Conservation (phyloP, 2,113 vertebrate species). For the Megaceryle maxima region DNA sequence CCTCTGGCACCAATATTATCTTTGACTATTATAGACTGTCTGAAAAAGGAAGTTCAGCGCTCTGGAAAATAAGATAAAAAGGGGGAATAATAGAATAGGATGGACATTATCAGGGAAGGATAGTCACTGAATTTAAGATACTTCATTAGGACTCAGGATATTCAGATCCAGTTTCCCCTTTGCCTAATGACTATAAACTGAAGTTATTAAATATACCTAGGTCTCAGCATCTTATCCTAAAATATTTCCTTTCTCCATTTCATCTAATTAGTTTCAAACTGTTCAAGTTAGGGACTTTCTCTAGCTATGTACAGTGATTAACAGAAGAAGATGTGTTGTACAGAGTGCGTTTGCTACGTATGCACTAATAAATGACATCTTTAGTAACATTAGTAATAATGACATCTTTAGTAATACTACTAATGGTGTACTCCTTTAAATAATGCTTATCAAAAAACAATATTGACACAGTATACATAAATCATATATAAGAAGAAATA, state of each 20-base stretch:
- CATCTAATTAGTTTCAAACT: not conserved
- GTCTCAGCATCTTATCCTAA: not conserved
- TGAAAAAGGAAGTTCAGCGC: not conserved
- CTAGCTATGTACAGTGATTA: not conserved
- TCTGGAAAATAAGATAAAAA: not conserved
- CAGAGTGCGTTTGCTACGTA: not conserved
- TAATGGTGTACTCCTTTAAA: not conserved
- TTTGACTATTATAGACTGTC: not conserved
- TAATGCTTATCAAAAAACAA: not conserved
- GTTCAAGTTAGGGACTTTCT: not conserved
- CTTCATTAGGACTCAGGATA: not conserved
- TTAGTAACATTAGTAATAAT: not conserved
- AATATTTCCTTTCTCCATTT: not conserved
- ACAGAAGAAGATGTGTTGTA: not conserved
- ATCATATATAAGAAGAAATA: not conserved
- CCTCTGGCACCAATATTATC: not conserved
- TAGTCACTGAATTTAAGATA: not conserved
- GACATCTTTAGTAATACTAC: not conserved
- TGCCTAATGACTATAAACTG: not conserved
- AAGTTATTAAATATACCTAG: not conserved
- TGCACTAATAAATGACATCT: not conserved
- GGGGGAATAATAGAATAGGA: not conserved
- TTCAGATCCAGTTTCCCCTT: not conserved
- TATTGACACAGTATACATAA: not conserved
- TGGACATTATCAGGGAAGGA: not conserved